These are phyloP conservation scores for Bujurquina vittata DNA, from an alignment of 2,113 vertebrate species.

Conservation along the genomic window DNA sequence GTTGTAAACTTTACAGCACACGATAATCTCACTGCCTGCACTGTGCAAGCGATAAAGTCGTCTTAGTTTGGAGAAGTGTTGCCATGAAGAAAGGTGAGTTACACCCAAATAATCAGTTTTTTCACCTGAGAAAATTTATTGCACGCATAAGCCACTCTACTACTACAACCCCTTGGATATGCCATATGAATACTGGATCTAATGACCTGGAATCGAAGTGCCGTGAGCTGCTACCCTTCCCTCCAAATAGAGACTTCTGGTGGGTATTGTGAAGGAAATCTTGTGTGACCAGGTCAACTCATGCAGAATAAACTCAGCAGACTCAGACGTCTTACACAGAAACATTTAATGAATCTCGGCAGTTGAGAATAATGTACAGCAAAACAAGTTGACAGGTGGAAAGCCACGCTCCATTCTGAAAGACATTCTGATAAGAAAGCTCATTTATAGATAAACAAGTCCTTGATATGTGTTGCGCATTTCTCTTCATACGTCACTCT, in stretches of 20 bases:
- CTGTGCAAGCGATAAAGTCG: neutral
- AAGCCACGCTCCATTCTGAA: neutral
- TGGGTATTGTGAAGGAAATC: neutral
- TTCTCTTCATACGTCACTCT: neutral
- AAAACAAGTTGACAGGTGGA: constrained; percentile 1
- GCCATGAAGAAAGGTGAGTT: neutral
- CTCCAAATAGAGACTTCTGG: constrained; percentile 27
- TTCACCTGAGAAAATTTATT: constrained; percentile 2
- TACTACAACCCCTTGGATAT: neutral
- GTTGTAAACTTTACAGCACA: neutral
- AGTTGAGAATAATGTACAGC: neutral
- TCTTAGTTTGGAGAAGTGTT: neutral
- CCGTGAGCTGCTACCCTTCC: neutral
- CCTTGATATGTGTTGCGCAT: neutral
- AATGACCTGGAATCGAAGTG: constrained; percentile 40
- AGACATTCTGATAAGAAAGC: neutral
- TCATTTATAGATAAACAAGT: neutral
- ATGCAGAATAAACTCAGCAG: constrained; percentile 2
- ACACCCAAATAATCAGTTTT: neutral
- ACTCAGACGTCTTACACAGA: neutral
- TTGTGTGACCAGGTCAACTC: neutral
- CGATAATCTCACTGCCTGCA: neutral
- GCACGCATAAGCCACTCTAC: constrained; percentile 1
- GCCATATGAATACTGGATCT: constrained; percentile 8
- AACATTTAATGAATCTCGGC: neutral